These are phyloP conservation scores for Drosophila paracracens DNA, from an alignment of 2,888 invertebrate species.

Conservation along the genomic window DNA sequence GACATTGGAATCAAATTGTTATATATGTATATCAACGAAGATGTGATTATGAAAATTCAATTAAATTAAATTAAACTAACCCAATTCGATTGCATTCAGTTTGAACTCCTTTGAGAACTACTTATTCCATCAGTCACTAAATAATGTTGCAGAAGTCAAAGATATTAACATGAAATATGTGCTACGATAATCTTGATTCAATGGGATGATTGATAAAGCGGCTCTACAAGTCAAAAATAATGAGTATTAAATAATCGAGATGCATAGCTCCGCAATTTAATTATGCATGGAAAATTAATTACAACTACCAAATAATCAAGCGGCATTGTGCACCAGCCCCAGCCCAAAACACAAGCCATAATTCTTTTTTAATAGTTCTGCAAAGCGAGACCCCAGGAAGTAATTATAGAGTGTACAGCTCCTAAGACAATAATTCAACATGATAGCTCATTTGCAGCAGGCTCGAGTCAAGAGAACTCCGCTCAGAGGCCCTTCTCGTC, in stretches of 20 bases:
- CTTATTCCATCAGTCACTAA: not conserved
- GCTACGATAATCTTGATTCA: not conserved
- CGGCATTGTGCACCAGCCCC: not conserved
- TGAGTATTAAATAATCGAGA: not conserved
- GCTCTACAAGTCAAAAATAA: not conserved
- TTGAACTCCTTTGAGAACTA: not conserved
- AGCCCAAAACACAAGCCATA: not conserved
- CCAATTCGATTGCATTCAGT: too few species aligned
- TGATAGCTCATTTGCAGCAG: constrained; percentile 24
- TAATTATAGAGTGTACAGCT: constrained; percentile 18
- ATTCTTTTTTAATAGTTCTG: constrained; percentile 4
- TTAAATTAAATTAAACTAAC: not conserved
- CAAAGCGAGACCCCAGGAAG: constrained; percentile 11
- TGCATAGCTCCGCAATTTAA: not conserved
- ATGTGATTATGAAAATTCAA: not conserved
- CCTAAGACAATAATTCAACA: constrained; percentile 30
- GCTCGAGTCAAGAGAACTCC: constrained; percentile 1
- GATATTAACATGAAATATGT: not conserved
- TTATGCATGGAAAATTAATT: not conserved
- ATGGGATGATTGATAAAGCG: not conserved
- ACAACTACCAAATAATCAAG: not conserved
- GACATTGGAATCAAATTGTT: too few species aligned
- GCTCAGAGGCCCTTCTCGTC: not conserved
- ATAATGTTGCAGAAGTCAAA: not conserved
- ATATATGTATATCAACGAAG: too few species aligned